Percentiles rank a stretch among this genome's conserved stretches.
phyloP scores from a whole-genome alignment of 2,113 vertebrate genomes.

The Etia nguti region DNA sequence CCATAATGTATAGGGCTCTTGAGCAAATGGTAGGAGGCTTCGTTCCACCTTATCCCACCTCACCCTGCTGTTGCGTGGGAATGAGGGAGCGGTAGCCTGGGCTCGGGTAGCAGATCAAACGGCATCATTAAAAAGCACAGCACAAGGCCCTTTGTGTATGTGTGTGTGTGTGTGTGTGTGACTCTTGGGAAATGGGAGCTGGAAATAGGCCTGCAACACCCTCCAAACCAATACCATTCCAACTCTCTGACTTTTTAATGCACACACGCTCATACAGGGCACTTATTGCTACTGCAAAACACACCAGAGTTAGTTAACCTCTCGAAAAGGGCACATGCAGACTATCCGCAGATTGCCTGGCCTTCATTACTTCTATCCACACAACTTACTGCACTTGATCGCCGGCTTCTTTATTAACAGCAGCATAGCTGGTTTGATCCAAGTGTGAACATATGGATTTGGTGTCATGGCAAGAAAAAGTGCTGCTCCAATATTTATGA shows the following conservation, averaged over 20 bases:
- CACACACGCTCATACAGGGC: neutral
- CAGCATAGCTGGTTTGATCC: neutral
- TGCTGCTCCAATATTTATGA: neutral
- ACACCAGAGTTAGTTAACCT: neutral
- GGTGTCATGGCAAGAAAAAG: conserved; percentile 30
- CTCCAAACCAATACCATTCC: conserved; percentile 46
- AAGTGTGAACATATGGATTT: conserved; percentile 49
- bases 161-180: conserved; percentile 20
- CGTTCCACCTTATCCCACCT: neutral
- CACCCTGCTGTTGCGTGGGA: conserved; percentile 37
- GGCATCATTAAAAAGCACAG: conserved; percentile 48
- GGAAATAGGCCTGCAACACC: conserved; percentile 53
- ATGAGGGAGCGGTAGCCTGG: conserved; percentile 32
- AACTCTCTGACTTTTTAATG: conserved; percentile 25
- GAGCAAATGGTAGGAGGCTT: neutral
- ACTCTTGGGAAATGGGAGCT: conserved; percentile 31
- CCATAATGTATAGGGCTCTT: neutral
- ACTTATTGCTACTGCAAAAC: neutral
- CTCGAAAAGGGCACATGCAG: neutral
- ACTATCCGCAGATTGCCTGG: conserved; percentile 31
- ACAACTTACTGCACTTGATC: conserved; percentile 33
- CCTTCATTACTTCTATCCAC: conserved; percentile 33
- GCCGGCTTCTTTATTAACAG: conserved; percentile 33
- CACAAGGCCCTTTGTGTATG: conserved; percentile 48
- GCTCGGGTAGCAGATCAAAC: conserved; percentile 63